These are phyloP conservation scores for Proales similis DNA, from an alignment of 1,140 invertebrate genomes.

Conservation along the genomic window DNA sequence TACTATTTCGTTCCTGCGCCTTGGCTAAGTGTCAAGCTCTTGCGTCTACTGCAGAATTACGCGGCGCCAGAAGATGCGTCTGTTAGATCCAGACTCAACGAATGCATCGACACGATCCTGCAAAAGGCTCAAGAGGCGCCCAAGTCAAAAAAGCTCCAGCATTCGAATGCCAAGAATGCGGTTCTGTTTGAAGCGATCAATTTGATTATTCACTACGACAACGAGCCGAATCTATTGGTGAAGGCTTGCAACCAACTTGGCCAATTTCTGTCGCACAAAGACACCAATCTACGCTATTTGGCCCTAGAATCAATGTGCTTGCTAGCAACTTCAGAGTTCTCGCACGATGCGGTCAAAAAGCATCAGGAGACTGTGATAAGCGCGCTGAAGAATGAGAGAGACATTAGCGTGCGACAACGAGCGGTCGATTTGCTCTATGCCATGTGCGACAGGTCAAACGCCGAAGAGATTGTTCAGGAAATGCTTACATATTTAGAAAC, in stretches of 20 bases:
- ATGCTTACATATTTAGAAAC: constrained; percentile 98
- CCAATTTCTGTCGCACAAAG: constrained; percentile 93
- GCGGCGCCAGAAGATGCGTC: constrained; percentile 93
- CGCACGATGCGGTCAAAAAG: constrained; percentile 98
- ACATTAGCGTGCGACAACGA: constrained; percentile 94
- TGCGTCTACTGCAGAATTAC: constrained; percentile 93
- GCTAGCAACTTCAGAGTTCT: constrained; percentile 96
- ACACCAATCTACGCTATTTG: constrained; percentile 92
- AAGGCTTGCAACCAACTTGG: constrained; percentile 96
- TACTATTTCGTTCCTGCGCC: constrained; percentile 99
- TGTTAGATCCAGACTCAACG: constrained; percentile 83
- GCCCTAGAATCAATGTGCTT: constrained; percentile 99
- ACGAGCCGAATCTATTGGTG: constrained; percentile 91
- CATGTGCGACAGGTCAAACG: constrained; percentile 99
- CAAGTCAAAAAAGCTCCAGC: constrained; percentile 99
- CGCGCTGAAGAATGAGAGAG: constrained; percentile 97
- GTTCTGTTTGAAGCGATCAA: constrained; percentile 99
- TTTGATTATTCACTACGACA: constrained; percentile 96
- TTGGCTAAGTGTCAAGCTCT: constrained; percentile 95
- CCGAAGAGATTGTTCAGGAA: constrained; percentile 98
- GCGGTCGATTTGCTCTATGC: constrained; percentile 98
- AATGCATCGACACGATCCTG: constrained; percentile 98
- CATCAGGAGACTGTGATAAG: constrained; percentile 98
- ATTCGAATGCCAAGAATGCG: constrained; percentile 99
- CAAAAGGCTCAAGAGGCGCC: constrained; percentile 99